Conservation (phyloP, 2,888 invertebrate species). For the Arrhopalites spinosus region DNA sequence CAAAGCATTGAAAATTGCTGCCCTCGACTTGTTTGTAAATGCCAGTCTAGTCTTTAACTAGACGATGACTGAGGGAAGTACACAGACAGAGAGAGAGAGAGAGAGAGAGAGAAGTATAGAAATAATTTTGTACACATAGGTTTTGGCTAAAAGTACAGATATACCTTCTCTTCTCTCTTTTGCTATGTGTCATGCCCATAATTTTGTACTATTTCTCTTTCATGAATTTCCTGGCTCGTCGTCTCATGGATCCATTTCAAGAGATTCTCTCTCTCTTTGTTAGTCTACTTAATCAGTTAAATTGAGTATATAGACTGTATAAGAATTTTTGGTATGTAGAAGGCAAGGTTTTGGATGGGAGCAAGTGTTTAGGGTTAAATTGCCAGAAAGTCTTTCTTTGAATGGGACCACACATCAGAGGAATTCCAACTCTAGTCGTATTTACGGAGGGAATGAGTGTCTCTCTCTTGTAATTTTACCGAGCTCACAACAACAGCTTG, state of each 20-base stretch:
- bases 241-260: too few species aligned
- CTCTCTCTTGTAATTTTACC: too few species aligned
- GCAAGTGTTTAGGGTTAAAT: slow-evolving; percentile 35
- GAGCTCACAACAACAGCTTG: background rate
- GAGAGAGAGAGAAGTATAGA: background rate
- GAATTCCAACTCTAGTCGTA: slow-evolving; percentile 7
- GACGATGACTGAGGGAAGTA: too few species aligned
- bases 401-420: slow-evolving; percentile 32
- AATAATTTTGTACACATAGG: too few species aligned
- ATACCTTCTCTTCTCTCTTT: background rate
- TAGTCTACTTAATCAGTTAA: slow-evolving; percentile 34
- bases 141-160: background rate
- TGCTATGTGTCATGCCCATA: background rate
- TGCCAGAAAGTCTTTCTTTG: slow-evolving; percentile 28
- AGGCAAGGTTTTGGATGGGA: background rate
- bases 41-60: too few species aligned
- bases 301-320: slow-evolving; percentile 22
- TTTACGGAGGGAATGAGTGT: background rate
- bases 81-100: too few species aligned
- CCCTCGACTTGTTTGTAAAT: too few species aligned
- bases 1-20: too few species aligned
- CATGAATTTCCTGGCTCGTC: background rate
- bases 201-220: background rate
- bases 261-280: background rate
- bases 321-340: slow-evolving; percentile 2